Percentiles rank a stretch among this genome's conserved stretches.
phyloP scores from a whole-genome alignment of 2,888 invertebrate species.

The Nemurella pictetii region DNA sequence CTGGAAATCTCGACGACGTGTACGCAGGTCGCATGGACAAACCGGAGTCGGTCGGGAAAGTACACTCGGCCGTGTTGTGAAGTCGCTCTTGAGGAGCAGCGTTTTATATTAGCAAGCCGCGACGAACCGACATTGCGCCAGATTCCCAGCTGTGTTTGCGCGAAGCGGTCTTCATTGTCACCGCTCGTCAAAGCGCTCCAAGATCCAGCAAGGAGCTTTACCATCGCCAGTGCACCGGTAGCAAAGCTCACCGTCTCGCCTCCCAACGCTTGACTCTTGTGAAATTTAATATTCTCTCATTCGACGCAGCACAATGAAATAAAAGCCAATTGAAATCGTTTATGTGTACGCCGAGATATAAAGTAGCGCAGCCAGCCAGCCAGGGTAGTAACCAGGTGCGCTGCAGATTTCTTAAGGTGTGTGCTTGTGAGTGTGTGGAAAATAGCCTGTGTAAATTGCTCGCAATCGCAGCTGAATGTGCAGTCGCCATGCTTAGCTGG shows the following conservation, averaged over 20 bases:
- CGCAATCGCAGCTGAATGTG: neutral
- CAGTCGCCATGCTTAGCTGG: neutral
- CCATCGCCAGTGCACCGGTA: neutral
- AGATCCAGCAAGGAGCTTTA: neutral
- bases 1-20: too few species aligned
- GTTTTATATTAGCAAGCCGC: too few species aligned
- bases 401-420: neutral
- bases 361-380: neutral
- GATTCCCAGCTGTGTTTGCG: neutral
- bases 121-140: too few species aligned
- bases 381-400: neutral
- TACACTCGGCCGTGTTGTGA: too few species aligned
- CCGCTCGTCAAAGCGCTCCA: neutral
- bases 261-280: neutral
- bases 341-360: constrained; percentile 3
- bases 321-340: constrained; percentile 21
- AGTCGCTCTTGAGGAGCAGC: too few species aligned
- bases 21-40: too few species aligned
- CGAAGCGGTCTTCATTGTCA: neutral
- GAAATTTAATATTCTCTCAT: constrained; percentile 9
- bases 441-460: neutral
- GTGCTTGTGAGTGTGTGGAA: neutral
- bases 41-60: too few species aligned
- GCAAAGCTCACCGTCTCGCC: neutral
- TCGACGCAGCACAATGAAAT: constrained; percentile 8